These are phyloP conservation scores for Bruchidius siliquastri DNA, from an alignment of 2,888 invertebrate species.

Conservation along the genomic window DNA sequence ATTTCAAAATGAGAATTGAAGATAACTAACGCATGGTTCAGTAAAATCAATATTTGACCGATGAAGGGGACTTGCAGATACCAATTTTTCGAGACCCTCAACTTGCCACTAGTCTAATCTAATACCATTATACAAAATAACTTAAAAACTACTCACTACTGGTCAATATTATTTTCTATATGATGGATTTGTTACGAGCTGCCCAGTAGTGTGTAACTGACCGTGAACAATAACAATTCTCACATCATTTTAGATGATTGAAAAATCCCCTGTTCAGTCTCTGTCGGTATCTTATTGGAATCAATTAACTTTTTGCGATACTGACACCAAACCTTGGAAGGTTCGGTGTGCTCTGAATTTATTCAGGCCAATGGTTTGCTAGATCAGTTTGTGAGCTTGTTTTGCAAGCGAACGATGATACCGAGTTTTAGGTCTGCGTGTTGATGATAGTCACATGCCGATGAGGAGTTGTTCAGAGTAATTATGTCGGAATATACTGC, in stretches of 20 bases:
- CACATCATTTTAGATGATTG: constrained; percentile 31
- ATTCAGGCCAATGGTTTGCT: background rate
- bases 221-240: constrained; percentile 44
- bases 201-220: constrained; percentile 49
- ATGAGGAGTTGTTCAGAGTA: no score
- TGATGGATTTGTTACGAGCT: constrained; percentile 40
- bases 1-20: no score
- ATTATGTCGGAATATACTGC: no score
- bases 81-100: background rate
- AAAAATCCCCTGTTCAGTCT: background rate
- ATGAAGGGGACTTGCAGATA: background rate
- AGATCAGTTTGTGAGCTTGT: background rate
- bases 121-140: constrained; percentile 23
- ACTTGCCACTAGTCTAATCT: background rate
- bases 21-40: no score
- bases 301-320: background rate
- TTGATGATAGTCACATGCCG: no score
- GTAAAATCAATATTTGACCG: background rate
- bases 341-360: background rate
- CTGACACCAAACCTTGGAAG: background rate
- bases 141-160: constrained; percentile 49
- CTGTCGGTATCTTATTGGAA: background rate
- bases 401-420: background rate
- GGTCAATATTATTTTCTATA: constrained; percentile 43
- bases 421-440: background rate